Conservation (phyloP, 1,140 invertebrate species). For the Piezodorus guildinii region DNA sequence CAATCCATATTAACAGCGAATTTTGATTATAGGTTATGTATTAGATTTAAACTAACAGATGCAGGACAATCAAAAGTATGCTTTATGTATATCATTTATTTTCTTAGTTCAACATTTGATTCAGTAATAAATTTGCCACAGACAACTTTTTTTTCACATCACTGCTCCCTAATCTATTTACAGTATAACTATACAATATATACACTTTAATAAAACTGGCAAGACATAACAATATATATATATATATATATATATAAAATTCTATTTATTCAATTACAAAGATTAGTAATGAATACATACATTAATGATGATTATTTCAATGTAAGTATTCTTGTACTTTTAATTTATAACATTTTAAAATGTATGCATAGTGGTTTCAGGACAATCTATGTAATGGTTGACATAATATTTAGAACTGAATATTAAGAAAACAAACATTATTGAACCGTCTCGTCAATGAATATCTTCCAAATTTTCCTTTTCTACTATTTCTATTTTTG, state of each 20-base stretch:
- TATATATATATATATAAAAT: too few species aligned
- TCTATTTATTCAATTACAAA: neutral
- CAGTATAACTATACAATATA: conserved; percentile 12
- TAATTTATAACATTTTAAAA: conserved; percentile 4
- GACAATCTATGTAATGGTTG: neutral
- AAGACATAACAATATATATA: conserved; percentile 8
- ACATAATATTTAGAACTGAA: neutral
- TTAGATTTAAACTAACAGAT: too few species aligned
- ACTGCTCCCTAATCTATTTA: conserved; percentile 2
- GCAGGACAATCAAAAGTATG: too few species aligned
- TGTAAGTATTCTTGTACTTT: neutral
- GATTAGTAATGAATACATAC: neutral
- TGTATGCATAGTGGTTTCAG: conserved; percentile 8
- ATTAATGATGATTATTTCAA: neutral
- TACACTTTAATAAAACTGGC: conserved; percentile 7
- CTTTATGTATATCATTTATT: too few species aligned
- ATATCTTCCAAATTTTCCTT: neutral
- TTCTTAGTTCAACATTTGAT: neutral
- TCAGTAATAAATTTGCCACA: conserved; percentile 13
- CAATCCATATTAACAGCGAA: too few species aligned
- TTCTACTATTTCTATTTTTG: neutral
- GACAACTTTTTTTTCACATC: neutral
- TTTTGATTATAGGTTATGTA: too few species aligned
- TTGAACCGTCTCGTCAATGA: neutral
- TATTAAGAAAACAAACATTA: neutral